Base-by-base conservation (phyloP, 2,797 vertebrate genomes). In the Sphenodon punctatus region DNA sequence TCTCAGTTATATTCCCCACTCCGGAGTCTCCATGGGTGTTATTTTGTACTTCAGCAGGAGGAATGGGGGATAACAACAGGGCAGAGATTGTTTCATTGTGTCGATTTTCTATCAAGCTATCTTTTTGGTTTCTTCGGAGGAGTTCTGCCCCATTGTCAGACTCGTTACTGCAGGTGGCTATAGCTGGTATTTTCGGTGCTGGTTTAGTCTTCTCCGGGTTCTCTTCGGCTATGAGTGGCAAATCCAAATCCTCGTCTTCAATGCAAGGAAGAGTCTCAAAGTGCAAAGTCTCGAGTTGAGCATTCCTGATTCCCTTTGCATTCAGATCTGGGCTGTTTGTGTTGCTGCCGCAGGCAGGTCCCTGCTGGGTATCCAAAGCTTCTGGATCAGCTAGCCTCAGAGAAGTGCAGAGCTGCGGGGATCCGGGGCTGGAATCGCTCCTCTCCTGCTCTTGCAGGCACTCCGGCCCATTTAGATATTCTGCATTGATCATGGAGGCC, bases 401-500 rank as follows among this genome's bases (percentile, higher is more conserved):
- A 43, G 91, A 93, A 84, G 85, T 89, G 88, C 91, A 86, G 88
- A 85, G 84, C 75, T 87, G 4, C 87, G 88, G 90, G 80, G 88
- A 83, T 78, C 89, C 91, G 72, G 81, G 79, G 92, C 84, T 91
- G 91, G 90, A 89, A 87, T 89, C 88, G 82, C 90, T 91, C 85
- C 91, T 90, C 84, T 92, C 93, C 63, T 60, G 69, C 30, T 89
- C 94, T 91, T 94, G 92, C 86, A 93, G 91, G 92, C 90, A 93
- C 76, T 95, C 94, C 46, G 94, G 93, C 73, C 95, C 95, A 88
- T 93, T 94, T 85, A 95, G 87, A 88, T 92, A 94, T 60, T 96
- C 95, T 88, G 96, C 95, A 96, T 96, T 98, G 91, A 97, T 97
- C 97, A 97, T 97, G 93, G 95, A 96, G 93, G 97, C 98, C 92